phyloP scores from a whole-genome alignment of 35 echinoderm and acorn worm genomes.

The Diadema setosum region DNA sequence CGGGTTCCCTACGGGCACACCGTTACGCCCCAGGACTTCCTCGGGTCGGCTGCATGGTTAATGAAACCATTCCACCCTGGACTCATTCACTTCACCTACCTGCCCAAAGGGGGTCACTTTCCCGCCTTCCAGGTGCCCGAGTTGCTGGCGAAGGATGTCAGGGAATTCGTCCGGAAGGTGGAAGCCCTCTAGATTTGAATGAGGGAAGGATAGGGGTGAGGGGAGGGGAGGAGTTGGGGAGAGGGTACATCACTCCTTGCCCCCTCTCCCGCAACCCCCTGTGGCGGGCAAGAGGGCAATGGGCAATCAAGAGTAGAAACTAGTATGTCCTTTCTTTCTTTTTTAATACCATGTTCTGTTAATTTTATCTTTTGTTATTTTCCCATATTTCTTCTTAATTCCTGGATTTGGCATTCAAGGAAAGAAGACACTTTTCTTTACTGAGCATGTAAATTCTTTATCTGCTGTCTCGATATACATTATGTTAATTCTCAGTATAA shows the following conservation, averaged over 20 bases:
- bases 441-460: no score
- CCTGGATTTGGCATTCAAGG: neutral
- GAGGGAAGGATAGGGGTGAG: no score
- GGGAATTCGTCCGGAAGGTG: constrained; percentile 74
- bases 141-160: constrained; percentile 57
- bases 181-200: no score
- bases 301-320: no score
- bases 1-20: neutral
- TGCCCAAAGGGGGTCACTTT: constrained; percentile 57
- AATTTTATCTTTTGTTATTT: neutral
- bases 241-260: no score
- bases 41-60: neutral
- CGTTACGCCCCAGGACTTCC: neutral
- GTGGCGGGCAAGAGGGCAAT: no score
- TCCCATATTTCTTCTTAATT: neutral
- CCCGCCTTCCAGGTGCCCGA: constrained; percentile 64
- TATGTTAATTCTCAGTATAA: no score
- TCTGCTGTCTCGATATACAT: no score
- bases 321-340: no score
- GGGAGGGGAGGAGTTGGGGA: no score
- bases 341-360: no score
- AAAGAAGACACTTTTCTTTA: neutral
- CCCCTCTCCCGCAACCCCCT: no score
- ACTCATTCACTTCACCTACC: neutral
- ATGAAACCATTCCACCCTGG: neutral